phyloP scores from a whole-genome alignment of 2,113 vertebrate species.

The Corvus hawaiiensis region DNA sequence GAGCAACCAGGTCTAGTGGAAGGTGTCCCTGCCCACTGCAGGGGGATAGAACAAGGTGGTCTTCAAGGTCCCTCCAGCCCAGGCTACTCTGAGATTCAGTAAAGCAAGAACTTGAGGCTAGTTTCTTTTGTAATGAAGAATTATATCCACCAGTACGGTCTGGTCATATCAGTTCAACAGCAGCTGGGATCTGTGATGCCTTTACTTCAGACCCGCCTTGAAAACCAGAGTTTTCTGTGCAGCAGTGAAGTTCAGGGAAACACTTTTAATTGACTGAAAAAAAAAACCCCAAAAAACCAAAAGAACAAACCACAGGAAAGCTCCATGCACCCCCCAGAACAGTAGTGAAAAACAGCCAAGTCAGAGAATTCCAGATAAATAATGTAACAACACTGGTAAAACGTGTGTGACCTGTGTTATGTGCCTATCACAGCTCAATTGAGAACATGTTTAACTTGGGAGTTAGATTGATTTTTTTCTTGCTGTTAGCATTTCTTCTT shows the following conservation, averaged over 20 bases:
- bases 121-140: not conserved
- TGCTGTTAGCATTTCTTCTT: not conserved
- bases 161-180: rapidly evolving
- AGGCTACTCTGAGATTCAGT: not conserved
- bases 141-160: not conserved
- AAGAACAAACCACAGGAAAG: not conserved
- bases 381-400: not conserved
- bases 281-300: not conserved
- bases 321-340: not conserved
- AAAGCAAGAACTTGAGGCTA: not conserved
- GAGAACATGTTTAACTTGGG: not conserved
- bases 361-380: not conserved
- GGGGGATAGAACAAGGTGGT: too few species aligned
- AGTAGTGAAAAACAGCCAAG: not conserved
- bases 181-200: not conserved
- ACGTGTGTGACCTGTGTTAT: not conserved
- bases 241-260: not conserved
- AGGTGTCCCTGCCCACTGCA: not conserved
- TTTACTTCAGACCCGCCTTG: not conserved
- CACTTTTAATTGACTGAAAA: not conserved
- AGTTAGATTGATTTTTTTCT: not conserved
- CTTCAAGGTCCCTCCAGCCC: not conserved
- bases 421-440: not conserved
- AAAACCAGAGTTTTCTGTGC: not conserved
- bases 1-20: not conserved